A percentile compares a stretch with the other conserved stretches of the same genome.
Conservation (phyloP, 2,113 vertebrate species). For the Boulengerochromis microlepis region DNA sequence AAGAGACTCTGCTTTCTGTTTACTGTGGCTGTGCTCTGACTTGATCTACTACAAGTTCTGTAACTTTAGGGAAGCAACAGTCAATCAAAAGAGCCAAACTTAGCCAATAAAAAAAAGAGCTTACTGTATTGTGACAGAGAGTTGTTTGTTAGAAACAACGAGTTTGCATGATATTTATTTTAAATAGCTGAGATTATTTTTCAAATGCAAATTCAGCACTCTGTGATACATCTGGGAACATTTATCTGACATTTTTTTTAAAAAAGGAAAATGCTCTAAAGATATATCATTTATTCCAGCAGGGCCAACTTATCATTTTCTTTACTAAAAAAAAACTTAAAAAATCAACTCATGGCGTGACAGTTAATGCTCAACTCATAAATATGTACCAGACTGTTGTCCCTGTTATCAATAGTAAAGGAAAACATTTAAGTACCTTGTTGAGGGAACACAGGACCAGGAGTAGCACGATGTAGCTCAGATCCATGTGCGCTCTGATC, state of each 20-base stretch:
- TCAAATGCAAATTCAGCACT: not conserved
- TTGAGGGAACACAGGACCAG: conserved; percentile 21
- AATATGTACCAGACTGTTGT: not conserved
- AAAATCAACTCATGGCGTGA: not conserved
- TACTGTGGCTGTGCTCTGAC: not conserved
- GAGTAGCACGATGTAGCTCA: not conserved
- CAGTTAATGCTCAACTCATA: not conserved
- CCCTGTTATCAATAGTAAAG: not conserved
- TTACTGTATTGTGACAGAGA: not conserved
- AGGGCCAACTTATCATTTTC: not conserved
- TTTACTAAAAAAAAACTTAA: not conserved
- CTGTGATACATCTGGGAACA: not conserved
- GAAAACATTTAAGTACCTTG: conserved; percentile 19
- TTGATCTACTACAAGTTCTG: not conserved
- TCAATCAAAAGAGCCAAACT: not conserved
- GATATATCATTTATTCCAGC: not conserved
- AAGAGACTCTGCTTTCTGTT: not conserved
- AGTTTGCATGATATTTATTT: not conserved
- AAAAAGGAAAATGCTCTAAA: not conserved
- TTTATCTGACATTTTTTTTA: not conserved
- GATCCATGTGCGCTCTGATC: conserved; percentile 12
- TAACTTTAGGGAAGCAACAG: not conserved
- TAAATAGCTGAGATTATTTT: not conserved
- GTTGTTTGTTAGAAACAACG: not conserved
- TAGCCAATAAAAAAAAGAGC: not conserved